phyloP scores from a whole-genome alignment of 2,888 invertebrate genomes.

The Psylliodes chrysocephalus region DNA sequence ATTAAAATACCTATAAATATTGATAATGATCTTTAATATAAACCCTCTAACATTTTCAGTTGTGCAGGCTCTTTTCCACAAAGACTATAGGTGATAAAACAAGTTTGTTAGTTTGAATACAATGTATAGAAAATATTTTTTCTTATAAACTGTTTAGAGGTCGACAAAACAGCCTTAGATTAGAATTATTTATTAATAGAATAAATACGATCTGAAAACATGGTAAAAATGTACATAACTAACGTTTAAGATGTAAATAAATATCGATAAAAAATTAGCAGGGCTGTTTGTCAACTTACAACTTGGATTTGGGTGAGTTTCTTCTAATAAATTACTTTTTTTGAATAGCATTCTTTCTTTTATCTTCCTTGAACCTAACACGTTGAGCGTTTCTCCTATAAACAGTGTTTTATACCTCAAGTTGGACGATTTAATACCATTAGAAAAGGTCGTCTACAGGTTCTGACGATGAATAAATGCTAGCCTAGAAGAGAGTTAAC shows the following conservation, averaged over 20 bases:
- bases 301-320: not conserved
- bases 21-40: too few species aligned
- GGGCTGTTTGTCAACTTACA: conserved; percentile 5
- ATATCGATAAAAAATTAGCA: not conserved
- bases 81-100: not conserved
- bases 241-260: not conserved
- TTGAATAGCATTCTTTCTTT: not conserved
- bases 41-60: too few species aligned
- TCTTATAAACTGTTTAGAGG: not conserved
- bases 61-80: not conserved
- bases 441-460: too few species aligned
- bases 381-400: too few species aligned
- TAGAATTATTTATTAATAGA: not conserved
- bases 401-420: too few species aligned
- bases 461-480: too few species aligned
- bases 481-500: too few species aligned
- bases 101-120: not conserved
- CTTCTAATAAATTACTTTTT: conserved; percentile 8
- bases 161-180: not conserved
- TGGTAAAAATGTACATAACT: not conserved
- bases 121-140: not conserved
- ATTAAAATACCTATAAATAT: too few species aligned
- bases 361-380: not conserved
- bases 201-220: not conserved
- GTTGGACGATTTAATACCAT: too few species aligned